A percentile compares a stretch with the other conserved stretches of the same genome.
These are phyloP conservation scores for Stegostoma tigrinum DNA, from an alignment of 2,113 vertebrate genomes.

Conservation along the genomic window DNA sequence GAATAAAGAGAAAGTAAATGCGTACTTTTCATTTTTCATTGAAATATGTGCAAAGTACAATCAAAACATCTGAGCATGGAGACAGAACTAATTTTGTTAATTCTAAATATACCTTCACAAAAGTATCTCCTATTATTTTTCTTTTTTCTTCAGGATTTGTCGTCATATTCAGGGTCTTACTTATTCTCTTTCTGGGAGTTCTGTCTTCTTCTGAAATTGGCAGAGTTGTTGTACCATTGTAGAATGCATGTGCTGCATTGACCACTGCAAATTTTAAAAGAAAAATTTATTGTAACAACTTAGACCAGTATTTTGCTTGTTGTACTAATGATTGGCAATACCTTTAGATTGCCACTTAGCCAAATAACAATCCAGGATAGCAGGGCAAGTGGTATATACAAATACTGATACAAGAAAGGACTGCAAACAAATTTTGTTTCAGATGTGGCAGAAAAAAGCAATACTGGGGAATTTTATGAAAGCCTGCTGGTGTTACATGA, in stretches of 20 bases:
- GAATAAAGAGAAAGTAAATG: neutral
- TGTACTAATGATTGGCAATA: neutral
- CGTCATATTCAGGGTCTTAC: slow-evolving; percentile 97
- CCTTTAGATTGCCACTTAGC: neutral
- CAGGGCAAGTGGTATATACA: neutral
- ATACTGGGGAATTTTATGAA: neutral
- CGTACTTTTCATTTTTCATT: neutral
- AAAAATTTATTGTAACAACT: neutral
- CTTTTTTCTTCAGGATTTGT: slow-evolving; percentile 97
- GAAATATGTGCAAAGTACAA: neutral
- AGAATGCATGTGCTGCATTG: slow-evolving; percentile 95
- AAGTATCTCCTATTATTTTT: slow-evolving; percentile 97
- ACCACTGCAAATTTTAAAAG: slow-evolving; percentile 65
- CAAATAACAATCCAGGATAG: neutral
- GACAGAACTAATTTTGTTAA: neutral
- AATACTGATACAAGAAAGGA: neutral
- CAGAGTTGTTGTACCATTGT: slow-evolving; percentile 94
- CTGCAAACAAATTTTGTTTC: neutral
- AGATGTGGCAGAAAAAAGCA: neutral
- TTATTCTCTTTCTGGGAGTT: slow-evolving; percentile 93
- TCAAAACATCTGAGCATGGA: neutral
- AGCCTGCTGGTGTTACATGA: neutral
- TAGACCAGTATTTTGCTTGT: neutral
- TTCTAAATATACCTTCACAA: slow-evolving; percentile 77
- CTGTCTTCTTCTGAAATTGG: slow-evolving; percentile 97